Conservation (phyloP, 2,113 vertebrate genomes). For the Colius striatus region DNA sequence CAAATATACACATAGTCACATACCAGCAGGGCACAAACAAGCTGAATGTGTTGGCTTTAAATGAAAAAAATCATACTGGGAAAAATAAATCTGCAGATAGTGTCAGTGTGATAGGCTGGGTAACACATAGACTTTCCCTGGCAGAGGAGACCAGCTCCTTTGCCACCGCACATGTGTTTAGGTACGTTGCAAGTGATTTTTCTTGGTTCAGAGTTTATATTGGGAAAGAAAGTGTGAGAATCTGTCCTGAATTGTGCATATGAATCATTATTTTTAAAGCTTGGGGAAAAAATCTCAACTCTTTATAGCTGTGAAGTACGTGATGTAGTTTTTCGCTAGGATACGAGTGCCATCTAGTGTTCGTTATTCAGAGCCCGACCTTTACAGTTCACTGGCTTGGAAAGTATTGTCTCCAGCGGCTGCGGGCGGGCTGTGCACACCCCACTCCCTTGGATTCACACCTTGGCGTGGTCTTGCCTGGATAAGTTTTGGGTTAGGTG, state of each 20-base stretch:
- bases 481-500: neutral
- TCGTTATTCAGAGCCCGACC: neutral
- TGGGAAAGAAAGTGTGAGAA: constrained; percentile 12
- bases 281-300: neutral
- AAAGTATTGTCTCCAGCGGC: fast-evolving
- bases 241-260: constrained; percentile 17
- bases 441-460: neutral
- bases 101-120: neutral
- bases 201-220: neutral
- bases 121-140: constrained; percentile 7
- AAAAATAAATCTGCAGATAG: constrained; percentile 22
- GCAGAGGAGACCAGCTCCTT: neutral
- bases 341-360: constrained; percentile 75
- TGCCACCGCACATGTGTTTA: neutral
- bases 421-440: neutral
- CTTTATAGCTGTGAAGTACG: neutral
- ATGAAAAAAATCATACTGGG: neutral
- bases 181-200: neutral
- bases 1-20: neutral
- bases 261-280: constrained; percentile 34
- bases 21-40: neutral
- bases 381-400: neutral
- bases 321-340: constrained; percentile 24
- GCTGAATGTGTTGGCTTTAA: neutral
- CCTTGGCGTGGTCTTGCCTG: neutral